These are phyloP conservation scores for Labeo rohita DNA, from an alignment of 2,113 vertebrate species.

Conservation along the genomic window DNA sequence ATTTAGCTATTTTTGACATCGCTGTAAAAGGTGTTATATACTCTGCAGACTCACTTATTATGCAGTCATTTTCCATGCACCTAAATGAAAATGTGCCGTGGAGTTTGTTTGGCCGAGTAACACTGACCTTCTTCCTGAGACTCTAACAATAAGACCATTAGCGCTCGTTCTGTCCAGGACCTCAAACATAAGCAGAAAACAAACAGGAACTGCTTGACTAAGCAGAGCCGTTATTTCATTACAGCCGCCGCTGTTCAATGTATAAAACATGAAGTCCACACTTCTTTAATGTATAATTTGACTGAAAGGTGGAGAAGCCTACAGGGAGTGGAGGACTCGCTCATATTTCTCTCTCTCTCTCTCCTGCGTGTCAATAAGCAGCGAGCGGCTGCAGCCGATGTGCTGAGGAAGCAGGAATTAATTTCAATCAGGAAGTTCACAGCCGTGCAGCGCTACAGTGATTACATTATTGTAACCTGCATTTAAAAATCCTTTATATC, in stretches of 20 bases:
- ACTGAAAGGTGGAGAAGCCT: conserved; percentile 65
- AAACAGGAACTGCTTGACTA: conserved; percentile 67
- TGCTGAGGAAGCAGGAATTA: conserved; percentile 79
- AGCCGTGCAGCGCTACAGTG: conserved; percentile 58
- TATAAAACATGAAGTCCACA: conserved; percentile 78
- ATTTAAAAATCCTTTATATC: conserved; percentile 45
- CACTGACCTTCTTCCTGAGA: conserved; percentile 65
- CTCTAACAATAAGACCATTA: conserved; percentile 59
- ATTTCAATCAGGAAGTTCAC: conserved; percentile 74
- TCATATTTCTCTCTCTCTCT: conserved; percentile 23
- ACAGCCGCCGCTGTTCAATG: conserved; percentile 65
- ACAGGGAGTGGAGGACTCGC: conserved; percentile 58
- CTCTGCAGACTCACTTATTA: neutral
- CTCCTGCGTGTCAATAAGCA: conserved; percentile 49
- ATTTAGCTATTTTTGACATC: neutral
- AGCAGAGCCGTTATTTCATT: conserved; percentile 75
- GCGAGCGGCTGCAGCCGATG: conserved; percentile 59
- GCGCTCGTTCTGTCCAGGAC: conserved; percentile 57
- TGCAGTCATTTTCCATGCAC: neutral
- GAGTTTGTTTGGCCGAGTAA: conserved; percentile 46
- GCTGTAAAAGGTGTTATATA: neutral
- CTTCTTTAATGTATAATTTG: conserved; percentile 69
- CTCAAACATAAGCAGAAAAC: conserved; percentile 47
- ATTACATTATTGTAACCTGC: conserved; percentile 66
- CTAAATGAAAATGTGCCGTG: neutral